These are phyloP conservation scores for Shinisaurus crocodilurus DNA, from an alignment of 2,113 vertebrate genomes.

Conservation along the genomic window DNA sequence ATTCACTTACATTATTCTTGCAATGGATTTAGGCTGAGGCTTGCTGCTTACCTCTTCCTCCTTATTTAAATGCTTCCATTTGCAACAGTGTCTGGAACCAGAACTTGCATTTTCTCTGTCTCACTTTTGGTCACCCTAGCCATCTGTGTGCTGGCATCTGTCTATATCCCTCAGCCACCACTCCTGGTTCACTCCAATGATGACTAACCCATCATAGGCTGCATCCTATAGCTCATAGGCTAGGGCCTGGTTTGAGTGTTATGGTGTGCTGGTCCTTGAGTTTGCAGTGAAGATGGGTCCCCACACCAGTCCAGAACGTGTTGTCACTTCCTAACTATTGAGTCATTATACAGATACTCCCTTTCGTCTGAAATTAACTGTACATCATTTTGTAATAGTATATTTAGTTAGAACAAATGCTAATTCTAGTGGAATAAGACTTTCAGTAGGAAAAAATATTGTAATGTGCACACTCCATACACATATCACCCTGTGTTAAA, in stretches of 20 bases:
- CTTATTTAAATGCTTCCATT: neutral
- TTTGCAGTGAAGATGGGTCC: neutral
- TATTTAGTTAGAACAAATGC: slow-evolving; percentile 9
- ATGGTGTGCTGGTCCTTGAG: neutral
- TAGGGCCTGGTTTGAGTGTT: neutral
- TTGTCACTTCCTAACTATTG: neutral
- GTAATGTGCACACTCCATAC: neutral
- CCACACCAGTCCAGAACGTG: neutral
- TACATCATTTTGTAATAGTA: neutral
- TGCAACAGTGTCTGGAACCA: neutral
- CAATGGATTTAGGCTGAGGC: neutral
- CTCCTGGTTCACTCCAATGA: too few relatives aligned
- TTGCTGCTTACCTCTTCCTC: neutral
- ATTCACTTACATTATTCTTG: neutral
- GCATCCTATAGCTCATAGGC: neutral
- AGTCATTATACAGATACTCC: neutral
- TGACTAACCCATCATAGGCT: too few relatives aligned
- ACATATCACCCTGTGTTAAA: neutral
- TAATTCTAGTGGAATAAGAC: neutral
- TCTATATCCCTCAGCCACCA: too few relatives aligned
- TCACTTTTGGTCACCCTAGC: neutral
- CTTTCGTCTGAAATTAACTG: neutral
- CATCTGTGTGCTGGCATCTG: neutral
- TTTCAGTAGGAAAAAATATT: neutral
- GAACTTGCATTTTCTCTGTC: neutral